Conservation (phyloP, 2,888 invertebrate species). For the Didymodactylos carnosus region DNA sequence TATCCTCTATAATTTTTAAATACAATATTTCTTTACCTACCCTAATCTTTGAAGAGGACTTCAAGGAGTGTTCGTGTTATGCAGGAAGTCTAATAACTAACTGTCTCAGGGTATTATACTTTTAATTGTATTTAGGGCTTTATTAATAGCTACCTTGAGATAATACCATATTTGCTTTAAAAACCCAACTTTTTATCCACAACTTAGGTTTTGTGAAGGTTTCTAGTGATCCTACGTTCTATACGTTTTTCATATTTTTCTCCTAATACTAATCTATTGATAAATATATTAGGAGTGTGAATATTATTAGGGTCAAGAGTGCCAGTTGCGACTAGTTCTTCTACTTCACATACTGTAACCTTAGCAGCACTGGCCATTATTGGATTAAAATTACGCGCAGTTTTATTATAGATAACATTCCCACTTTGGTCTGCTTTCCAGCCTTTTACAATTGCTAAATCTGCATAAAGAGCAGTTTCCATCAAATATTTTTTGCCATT, state of each 20-base stretch:
- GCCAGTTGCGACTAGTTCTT: constrained; percentile 75
- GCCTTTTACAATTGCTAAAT: constrained; percentile 83
- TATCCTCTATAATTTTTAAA: no score
- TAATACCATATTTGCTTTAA: background rate
- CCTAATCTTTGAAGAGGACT: no score
- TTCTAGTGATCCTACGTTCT: constrained; percentile 46
- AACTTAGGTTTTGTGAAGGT: no score
- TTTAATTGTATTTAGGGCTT: no score
- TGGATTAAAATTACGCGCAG: constrained; percentile 84
- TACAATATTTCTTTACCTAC: no score
- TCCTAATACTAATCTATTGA: constrained; percentile 62
- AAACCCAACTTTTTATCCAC: background rate
- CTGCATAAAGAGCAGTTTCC: constrained; percentile 85
- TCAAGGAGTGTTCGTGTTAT: no score
- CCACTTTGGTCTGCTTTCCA: constrained; percentile 85
- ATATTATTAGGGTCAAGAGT: constrained; percentile 39
- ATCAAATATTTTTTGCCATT: constrained; percentile 69
- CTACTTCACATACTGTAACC: constrained; percentile 48
- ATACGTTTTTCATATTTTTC: constrained; percentile 68
- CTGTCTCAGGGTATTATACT: no score
- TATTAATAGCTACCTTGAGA: background rate
- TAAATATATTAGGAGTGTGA: constrained; percentile 80
- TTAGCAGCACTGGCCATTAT: constrained; percentile 81
- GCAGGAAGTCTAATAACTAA: no score
- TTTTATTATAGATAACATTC: constrained; percentile 69